Percentiles rank a stretch among this genome's conserved stretches.
These are phyloP conservation scores for Illadopsis cleaveri DNA, from an alignment of 2,113 vertebrate species.

Conservation along the genomic window DNA sequence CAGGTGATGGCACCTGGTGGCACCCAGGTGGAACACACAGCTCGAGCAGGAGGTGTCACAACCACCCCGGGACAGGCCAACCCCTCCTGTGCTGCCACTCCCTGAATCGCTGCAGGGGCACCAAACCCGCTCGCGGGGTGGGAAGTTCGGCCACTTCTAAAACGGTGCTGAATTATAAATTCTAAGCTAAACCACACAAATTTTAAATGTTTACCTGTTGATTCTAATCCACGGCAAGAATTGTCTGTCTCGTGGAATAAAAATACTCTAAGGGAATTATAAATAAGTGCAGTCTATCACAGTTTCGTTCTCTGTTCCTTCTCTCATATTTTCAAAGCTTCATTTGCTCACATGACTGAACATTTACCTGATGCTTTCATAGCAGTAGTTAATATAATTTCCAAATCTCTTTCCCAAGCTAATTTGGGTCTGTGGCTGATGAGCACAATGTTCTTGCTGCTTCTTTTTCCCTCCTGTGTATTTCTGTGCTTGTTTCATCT, in stretches of 20 bases:
- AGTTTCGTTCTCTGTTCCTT: neutral
- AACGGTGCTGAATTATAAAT: neutral
- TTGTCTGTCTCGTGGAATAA: neutral
- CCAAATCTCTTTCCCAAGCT: neutral
- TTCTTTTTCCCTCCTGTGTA: neutral
- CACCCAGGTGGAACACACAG: neutral
- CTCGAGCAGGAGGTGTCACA: neutral
- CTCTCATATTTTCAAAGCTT: neutral
- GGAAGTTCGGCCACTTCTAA: neutral
- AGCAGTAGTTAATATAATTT: neutral
- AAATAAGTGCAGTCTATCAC: neutral
- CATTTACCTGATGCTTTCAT: neutral
- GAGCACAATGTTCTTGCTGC: neutral
- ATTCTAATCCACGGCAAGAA: neutral
- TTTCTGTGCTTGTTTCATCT: neutral
- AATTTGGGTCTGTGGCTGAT: neutral
- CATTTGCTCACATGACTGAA: neutral
- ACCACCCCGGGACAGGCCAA: rapidly evolving
- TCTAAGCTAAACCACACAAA: neutral
- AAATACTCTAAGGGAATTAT: neutral
- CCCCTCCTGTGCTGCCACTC: neutral
- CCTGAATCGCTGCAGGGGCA: rapidly evolving
- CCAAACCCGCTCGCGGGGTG: rapidly evolving
- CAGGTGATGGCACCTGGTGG: neutral
- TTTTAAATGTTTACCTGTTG: neutral